Evolutionary conservation across 1,140 invertebrate genomes (phyloP).

Genomic region (Drosophila oshimai): DNA sequence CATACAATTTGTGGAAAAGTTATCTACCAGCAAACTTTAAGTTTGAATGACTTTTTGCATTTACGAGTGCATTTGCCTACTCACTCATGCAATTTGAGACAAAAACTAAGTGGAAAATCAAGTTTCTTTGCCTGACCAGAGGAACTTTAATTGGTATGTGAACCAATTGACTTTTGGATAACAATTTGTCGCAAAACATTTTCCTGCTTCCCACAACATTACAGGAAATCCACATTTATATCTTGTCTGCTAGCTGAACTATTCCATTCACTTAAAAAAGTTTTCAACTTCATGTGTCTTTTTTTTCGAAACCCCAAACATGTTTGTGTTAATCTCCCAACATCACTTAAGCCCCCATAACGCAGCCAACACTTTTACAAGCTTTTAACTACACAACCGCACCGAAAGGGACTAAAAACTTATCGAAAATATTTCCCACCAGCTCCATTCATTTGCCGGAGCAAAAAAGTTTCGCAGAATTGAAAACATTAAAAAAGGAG

Average conservation of each 20-base stretch:
- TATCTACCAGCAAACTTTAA: conserved; percentile 47
- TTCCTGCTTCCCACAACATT: not conserved
- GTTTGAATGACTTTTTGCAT: conserved; percentile 70
- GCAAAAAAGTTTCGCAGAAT: conserved; percentile 51
- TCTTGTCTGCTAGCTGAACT: conserved; percentile 19
- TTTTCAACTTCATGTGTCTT: conserved; percentile 19
- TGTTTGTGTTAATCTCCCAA: conserved; percentile 45
- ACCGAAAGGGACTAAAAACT: conserved; percentile 22
- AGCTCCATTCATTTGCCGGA: conserved; percentile 31
- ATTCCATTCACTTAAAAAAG: conserved; percentile 36
- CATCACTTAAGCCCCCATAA: conserved; percentile 33
- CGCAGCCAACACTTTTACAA: conserved; percentile 28
- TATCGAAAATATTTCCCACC: conserved; percentile 26
- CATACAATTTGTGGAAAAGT: conserved; percentile 56
- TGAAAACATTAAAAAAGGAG: conserved; percentile 45
- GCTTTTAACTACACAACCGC: conserved; percentile 28
- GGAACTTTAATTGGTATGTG: conserved; percentile 39
- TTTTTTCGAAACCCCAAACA: conserved; percentile 15
- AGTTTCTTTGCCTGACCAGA: conserved; percentile 22
- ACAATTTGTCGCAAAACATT: not conserved
- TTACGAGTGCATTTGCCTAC: conserved; percentile 52
- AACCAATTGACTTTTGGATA: conserved; percentile 33
- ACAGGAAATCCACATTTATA: conserved; percentile 28
- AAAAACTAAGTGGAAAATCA: conserved; percentile 43
- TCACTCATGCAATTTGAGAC: conserved; percentile 21